Evolutionary conservation across 2,888 invertebrate species (phyloP).

Genomic region (Scrobipalpa atriplicella): DNA sequence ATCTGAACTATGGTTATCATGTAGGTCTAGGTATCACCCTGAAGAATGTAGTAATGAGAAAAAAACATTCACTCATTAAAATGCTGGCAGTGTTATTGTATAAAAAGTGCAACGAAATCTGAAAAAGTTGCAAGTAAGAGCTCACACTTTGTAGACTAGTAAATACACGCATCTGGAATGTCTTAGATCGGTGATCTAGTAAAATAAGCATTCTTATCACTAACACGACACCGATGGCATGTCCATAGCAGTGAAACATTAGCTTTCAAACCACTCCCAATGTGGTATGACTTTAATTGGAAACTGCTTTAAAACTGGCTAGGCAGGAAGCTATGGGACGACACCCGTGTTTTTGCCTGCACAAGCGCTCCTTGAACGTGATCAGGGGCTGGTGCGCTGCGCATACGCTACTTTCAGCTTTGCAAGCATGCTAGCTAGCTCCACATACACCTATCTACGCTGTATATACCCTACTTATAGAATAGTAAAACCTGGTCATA

Average conservation of each 20-base stretch:
- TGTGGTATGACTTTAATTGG: slow-evolving; percentile 31
- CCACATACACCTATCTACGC: background rate
- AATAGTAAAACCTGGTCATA: no score
- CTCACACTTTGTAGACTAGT: background rate
- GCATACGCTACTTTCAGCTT: background rate
- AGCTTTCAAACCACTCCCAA: slow-evolving; percentile 45
- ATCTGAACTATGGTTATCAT: background rate
- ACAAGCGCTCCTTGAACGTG: background rate
- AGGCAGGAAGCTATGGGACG: slow-evolving; percentile 55
- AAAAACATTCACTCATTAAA: background rate
- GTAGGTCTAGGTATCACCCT: no score
- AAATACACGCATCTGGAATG: background rate
- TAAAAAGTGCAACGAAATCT: background rate
- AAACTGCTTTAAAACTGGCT: slow-evolving; percentile 38
- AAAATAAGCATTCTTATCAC: slow-evolving; percentile 24
- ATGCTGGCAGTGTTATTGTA: background rate
- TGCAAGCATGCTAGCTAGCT: background rate
- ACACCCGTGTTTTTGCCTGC: slow-evolving; percentile 43
- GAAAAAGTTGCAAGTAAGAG: background rate
- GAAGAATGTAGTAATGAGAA: background rate
- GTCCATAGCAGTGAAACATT: slow-evolving; percentile 32
- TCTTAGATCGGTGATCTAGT: background rate
- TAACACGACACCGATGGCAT: slow-evolving; percentile 21
- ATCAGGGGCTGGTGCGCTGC: no score
- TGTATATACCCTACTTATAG: background rate